Evolutionary conservation across 2,888 invertebrate genomes (phyloP).

Genomic region (Augiades crinisus): DNA sequence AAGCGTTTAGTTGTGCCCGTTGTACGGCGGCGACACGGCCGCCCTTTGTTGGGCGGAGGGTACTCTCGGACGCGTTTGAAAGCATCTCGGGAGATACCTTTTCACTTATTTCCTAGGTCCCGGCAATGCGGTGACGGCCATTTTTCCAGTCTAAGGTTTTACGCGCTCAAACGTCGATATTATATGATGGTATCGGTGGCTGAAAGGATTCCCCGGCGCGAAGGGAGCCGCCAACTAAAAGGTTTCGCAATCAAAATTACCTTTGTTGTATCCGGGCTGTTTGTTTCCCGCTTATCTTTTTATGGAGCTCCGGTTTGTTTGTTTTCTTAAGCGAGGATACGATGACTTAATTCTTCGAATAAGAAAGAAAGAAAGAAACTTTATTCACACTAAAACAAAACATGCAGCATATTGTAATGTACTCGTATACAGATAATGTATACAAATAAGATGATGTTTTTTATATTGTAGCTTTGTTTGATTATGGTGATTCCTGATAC

Average conservation of each 20-base stretch:
- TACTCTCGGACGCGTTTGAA: slow-evolving; percentile 59
- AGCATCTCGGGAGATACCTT: slow-evolving; percentile 57
- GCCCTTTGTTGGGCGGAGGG: slow-evolving; percentile 64
- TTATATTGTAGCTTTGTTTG: too few species aligned
- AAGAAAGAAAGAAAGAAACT: too few species aligned
- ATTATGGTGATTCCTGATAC: too few species aligned
- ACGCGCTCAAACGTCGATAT: slow-evolving; percentile 38
- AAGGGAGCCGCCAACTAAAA: slow-evolving; percentile 17
- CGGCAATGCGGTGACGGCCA: slow-evolving; percentile 41
- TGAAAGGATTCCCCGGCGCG: slow-evolving; percentile 1
- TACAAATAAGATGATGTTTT: too few species aligned
- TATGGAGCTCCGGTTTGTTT: too few species aligned
- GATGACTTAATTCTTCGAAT: too few species aligned
- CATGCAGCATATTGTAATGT: too few species aligned
- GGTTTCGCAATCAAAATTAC: slow-evolving; percentile 23
- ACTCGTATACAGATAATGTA: too few species aligned
- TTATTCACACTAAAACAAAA: too few species aligned
- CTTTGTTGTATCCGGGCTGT: neutral
- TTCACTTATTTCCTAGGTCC: slow-evolving; percentile 54
- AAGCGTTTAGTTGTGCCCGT: slow-evolving; percentile 77
- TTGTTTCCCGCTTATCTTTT: too few species aligned
- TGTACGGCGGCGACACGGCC: slow-evolving; percentile 67
- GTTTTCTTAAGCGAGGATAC: too few species aligned
- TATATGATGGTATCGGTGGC: slow-evolving; percentile 29
- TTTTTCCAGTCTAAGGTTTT: slow-evolving; percentile 39